A percentile compares a stretch with the other conserved stretches of the same genome.
Evolutionary conservation across 2,888 invertebrate species (phyloP).

Genomic region (Coecobrya sp.): DNA sequence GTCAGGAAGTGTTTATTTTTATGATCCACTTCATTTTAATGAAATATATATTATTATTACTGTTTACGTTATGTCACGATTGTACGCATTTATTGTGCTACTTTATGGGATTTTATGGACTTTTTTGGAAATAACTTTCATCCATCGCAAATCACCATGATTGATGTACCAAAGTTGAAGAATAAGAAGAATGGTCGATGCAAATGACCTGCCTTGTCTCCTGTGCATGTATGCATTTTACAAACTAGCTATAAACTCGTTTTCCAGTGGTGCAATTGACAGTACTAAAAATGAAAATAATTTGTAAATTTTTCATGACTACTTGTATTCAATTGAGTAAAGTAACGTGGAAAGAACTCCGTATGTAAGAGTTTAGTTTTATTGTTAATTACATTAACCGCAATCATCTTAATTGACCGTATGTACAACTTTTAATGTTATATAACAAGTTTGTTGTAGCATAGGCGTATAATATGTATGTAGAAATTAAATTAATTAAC

Average conservation of each 20-base stretch:
- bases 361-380: too few species aligned
- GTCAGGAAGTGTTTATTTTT: constrained; percentile 39
- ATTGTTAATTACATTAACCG: not conserved
- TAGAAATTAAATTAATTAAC: not conserved
- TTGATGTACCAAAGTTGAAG: constrained; percentile 31
- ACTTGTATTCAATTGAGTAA: not conserved
- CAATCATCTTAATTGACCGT: not conserved
- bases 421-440: constrained; percentile 11
- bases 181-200: not conserved
- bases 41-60: constrained; percentile 45
- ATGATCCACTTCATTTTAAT: constrained; percentile 23
- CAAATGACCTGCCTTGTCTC: not conserved
- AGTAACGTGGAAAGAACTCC: not conserved
- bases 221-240: not conserved
- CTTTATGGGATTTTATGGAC: constrained; percentile 17
- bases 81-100: not conserved
- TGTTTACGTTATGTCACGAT: not conserved
- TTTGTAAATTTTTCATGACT: constrained; percentile 34
- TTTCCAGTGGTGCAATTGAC: constrained; percentile 44
- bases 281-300: constrained; percentile 22
- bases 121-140: not conserved
- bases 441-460: not conserved
- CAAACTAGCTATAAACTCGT: not conserved
- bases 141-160: not conserved
- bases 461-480: not conserved